phyloP scores from a whole-genome alignment of 2,797 vertebrate genomes.

The Syncerus caffer region DNA sequence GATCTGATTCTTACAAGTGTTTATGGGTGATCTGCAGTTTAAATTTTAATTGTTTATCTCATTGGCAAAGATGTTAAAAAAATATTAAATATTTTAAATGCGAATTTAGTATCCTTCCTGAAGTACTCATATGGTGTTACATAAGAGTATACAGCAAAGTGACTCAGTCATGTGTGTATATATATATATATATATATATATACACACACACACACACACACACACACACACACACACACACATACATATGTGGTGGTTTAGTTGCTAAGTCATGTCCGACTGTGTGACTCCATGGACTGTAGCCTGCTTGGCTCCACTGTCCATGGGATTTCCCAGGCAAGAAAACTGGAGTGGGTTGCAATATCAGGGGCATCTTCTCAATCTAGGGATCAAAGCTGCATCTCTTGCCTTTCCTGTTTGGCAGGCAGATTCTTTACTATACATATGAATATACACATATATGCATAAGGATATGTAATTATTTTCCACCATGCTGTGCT shows the following conservation, averaged over 20 bases:
- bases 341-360: neutral
- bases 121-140: neutral
- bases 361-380: neutral
- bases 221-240: too few relatives aligned
- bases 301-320: neutral
- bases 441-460: neutral
- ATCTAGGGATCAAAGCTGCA: neutral
- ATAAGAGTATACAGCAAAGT: neutral
- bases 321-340: neutral
- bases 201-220: too few relatives aligned
- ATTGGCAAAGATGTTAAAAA: neutral
- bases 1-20: neutral
- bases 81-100: neutral
- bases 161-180: neutral
- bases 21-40: neutral
- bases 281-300: neutral
- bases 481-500: neutral
- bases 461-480: neutral
- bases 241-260: neutral
- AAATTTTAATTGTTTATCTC: neutral
- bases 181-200: neutral
- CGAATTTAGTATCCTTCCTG: neutral
- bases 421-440: neutral
- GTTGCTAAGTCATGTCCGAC: neutral
- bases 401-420: neutral